phyloP scores from a whole-genome alignment of 2,797 vertebrate species.

The Podarcis lilfordi region DNA sequence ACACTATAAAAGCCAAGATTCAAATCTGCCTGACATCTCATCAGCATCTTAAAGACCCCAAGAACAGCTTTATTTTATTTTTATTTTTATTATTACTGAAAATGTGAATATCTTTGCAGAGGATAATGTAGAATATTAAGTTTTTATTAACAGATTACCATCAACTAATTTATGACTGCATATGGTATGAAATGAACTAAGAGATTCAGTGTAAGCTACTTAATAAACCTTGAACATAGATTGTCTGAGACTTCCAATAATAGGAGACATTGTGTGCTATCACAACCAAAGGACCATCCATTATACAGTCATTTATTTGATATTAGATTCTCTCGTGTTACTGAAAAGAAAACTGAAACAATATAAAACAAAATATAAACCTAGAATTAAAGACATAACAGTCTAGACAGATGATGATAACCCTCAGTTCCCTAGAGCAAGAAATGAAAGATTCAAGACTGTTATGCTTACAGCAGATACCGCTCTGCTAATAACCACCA shows the following conservation, averaged over 20 bases:
- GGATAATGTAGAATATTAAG: conserved; percentile 46
- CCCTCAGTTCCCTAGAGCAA: conserved; percentile 13
- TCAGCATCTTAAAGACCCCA: conserved; percentile 30
- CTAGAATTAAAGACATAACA: conserved; percentile 43
- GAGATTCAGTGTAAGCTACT: conserved; percentile 47
- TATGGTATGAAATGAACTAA: conserved; percentile 48
- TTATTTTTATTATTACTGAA: background rate
- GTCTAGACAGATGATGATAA: conserved; percentile 57
- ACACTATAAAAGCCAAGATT: conserved; percentile 29
- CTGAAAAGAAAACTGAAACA: conserved; percentile 61
- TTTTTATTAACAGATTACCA: conserved; percentile 63
- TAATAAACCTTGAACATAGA: conserved; percentile 56
- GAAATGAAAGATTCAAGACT: conserved; percentile 28
- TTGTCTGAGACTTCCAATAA: conserved; percentile 58
- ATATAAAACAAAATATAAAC: conserved; percentile 61
- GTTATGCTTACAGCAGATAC: conserved; percentile 29
- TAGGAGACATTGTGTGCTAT: conserved; percentile 42
- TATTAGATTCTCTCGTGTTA: conserved; percentile 56
- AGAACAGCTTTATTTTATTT: conserved; percentile 24
- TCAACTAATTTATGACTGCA: conserved; percentile 64
- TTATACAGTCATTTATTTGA: conserved; percentile 53
- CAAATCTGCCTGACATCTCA: conserved; percentile 44
- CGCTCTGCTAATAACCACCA: conserved; percentile 22
- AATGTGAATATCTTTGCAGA: conserved; percentile 30
- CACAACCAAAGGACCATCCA: conserved; percentile 35